Base-by-base conservation (phyloP, 2,888 invertebrate species). In the Schizaphis graminum region DNA sequence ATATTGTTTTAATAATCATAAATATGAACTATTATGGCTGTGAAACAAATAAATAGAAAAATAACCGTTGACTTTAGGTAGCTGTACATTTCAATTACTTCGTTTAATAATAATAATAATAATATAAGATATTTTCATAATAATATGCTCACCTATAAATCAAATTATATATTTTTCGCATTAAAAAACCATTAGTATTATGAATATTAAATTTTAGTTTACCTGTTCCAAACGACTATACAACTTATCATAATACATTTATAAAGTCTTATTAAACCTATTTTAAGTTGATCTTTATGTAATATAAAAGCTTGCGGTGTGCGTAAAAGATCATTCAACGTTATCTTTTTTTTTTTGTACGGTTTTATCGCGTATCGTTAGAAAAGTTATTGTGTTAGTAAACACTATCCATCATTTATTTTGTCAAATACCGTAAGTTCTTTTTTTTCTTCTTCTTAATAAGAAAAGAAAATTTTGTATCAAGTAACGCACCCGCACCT, bases 331-430 rank as follows among this genome's bases (percentile, higher is more conserved):
- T 84, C 53, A 84, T 91, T 91, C 28, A 49, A 84, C 49, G 21
- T 84, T 56, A 56, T 84, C 24, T 90, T 77, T 24, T 49, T 26
- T n/a, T 41, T 44, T 8, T 28, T 35, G 28, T 67, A 49, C 2
- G 67, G 41, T 56, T 56, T 91, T 84, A 56, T 85, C 16, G 44
- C 21, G 16, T 56, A 84, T 21, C 8, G 41, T 49, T 53, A 28
- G 35, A 91, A 77, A 91, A 91, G 53, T 85, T 53, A 53, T 84
- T 56, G 21, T 91, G 21, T 56, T 56, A 8, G 84, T 44, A 91
- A 56, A 56, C 41, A 41, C 91, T 28, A 91, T 91, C 91, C 53
- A 91, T 91, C 91, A 91, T 56, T 53, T 91, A 49, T 77, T 77
- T 91, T n/a, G 49, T 84, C 41, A 28, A 47, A 49, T 0, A 77